A percentile compares a stretch with the other conserved stretches of the same genome.
Conservation (phyloP, 2,888 invertebrate species). For the Ephialtes manifestator region DNA sequence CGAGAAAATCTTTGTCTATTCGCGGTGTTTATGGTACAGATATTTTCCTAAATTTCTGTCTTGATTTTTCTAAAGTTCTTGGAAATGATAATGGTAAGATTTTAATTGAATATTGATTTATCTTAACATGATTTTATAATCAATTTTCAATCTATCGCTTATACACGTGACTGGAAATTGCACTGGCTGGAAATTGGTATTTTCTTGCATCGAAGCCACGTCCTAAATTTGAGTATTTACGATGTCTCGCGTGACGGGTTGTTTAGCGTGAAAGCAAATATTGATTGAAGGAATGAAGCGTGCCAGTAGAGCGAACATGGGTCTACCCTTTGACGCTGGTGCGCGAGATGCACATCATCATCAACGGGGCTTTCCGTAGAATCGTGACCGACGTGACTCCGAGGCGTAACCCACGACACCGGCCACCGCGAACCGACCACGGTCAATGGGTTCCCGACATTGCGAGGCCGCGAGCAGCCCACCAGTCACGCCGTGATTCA, state of each 20-base stretch:
- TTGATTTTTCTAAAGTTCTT: too few relatives aligned
- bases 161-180: background rate
- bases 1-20: too few relatives aligned
- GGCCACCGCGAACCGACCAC: conserved; percentile 47
- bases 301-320: conserved; percentile 38
- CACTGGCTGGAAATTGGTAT: background rate
- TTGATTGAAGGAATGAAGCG: conserved; percentile 44
- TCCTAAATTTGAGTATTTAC: background rate
- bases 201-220: background rate
- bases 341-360: conserved; percentile 60
- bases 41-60: too few relatives aligned
- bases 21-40: too few relatives aligned
- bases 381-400: conserved; percentile 71
- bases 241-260: conserved; percentile 2
- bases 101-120: too few relatives aligned
- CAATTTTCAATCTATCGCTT: background rate
- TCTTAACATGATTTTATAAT: too few relatives aligned
- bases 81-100: too few relatives aligned
- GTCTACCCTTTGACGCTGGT: conserved; percentile 1
- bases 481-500: conserved; percentile 61
- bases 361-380: conserved; percentile 53
- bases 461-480: conserved; percentile 60
- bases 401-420: conserved; percentile 65
- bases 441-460: conserved; percentile 65
- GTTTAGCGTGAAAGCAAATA: conserved; percentile 50